Conservation (phyloP, 2,113 vertebrate species). For the Lontra canadensis region DNA sequence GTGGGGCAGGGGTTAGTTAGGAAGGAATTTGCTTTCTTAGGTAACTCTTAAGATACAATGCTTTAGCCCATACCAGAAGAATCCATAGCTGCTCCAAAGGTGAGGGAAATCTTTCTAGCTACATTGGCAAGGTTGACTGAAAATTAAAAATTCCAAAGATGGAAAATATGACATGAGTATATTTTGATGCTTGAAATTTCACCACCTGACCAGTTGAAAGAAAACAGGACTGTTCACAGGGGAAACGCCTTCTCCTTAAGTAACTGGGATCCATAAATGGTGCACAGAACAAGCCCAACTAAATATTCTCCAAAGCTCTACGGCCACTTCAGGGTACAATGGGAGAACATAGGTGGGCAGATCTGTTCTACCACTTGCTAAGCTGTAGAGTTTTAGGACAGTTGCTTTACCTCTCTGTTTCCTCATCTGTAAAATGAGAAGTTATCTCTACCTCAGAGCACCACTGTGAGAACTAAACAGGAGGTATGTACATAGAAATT, state of each 20-base stretch:
- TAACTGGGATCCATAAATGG: background rate
- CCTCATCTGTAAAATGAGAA: constrained; percentile 39
- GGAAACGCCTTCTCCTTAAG: background rate
- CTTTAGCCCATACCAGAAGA: background rate
- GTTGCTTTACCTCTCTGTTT: constrained; percentile 17
- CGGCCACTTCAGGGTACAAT: background rate
- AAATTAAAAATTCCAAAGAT: background rate
- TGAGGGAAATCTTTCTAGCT: background rate
- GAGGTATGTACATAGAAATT: background rate
- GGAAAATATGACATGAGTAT: background rate
- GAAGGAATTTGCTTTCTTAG: background rate
- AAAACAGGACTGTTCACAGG: background rate
- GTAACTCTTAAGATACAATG: background rate
- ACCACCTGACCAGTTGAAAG: background rate
- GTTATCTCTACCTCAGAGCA: background rate
- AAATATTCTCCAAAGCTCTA: background rate
- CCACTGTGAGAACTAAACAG: background rate
- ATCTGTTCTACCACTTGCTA: background rate
- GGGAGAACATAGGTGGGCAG: background rate
- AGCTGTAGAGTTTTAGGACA: background rate
- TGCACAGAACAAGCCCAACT: background rate
- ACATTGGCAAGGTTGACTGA: background rate
- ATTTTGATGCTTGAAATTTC: constrained; percentile 53
- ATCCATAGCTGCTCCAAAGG: background rate
- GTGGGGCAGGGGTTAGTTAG: background rate